These are phyloP conservation scores for Epinotia bilunana DNA, from an alignment of 2,888 invertebrate species.

Conservation along the genomic window DNA sequence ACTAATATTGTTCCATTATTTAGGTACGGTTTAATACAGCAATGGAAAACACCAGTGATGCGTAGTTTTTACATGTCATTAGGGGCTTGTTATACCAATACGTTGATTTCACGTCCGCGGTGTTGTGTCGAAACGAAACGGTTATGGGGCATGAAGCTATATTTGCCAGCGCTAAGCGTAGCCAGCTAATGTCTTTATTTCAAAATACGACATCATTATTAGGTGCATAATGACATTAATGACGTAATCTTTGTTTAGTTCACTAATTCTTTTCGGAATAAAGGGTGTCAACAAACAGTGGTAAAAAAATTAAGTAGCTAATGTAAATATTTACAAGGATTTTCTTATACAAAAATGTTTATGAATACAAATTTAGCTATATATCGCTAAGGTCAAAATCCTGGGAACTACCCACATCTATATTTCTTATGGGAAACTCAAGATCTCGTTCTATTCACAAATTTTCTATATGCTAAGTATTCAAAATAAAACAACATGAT, in stretches of 20 bases:
- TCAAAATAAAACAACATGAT: too few species aligned
- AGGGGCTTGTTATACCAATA: neutral
- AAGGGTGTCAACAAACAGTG: neutral
- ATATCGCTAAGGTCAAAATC: neutral
- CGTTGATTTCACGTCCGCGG: neutral
- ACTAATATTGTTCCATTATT: too few species aligned
- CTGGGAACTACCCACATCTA: too few species aligned
- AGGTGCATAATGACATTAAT: constrained; percentile 16
- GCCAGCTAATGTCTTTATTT: constrained; percentile 39
- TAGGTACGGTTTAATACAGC: neutral
- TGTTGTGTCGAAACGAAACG: neutral
- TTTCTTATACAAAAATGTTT: neutral
- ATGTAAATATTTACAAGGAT: neutral
- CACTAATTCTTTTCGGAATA: constrained; percentile 22
- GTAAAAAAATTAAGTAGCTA: neutral
- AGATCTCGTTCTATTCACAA: too few species aligned
- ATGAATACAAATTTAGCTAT: neutral
- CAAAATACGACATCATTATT: constrained; percentile 26
- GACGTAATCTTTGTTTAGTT: constrained; percentile 23
- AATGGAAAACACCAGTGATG: neutral
- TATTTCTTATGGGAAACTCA: neutral
- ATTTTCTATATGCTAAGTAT: too few species aligned
- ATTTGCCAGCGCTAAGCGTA: constrained; percentile 8
- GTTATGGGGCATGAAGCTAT: constrained; percentile 17
- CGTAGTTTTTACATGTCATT: neutral